phyloP scores from a whole-genome alignment of 2,888 invertebrate genomes.

The Gandaritis pyraliata region DNA sequence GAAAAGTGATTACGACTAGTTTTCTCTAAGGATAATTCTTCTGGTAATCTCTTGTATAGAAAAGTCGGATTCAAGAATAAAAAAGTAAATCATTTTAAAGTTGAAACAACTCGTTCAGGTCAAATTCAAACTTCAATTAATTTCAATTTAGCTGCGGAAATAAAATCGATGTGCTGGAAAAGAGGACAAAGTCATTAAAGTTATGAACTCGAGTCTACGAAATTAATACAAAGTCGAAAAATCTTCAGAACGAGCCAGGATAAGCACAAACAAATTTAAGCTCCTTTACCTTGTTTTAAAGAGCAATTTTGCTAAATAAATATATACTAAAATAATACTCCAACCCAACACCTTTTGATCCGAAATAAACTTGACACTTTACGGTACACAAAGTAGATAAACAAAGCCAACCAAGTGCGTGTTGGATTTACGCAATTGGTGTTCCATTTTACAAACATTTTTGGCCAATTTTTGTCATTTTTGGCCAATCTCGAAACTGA shows the following conservation, averaged over 20 bases:
- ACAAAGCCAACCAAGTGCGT: constrained; percentile 9
- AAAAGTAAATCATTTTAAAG: too few species aligned
- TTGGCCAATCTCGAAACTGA: too few species aligned
- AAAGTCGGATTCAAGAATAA: too few species aligned
- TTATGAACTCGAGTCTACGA: not conserved
- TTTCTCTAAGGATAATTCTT: too few species aligned
- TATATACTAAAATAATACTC: not conserved
- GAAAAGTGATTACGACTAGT: too few species aligned
- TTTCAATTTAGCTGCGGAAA: too few species aligned
- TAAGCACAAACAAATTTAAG: constrained; percentile 10
- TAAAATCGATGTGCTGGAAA: not conserved
- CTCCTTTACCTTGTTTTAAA: constrained; percentile 9
- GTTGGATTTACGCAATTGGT: not conserved
- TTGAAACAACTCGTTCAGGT: too few species aligned
- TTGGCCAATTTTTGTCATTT: too few species aligned
- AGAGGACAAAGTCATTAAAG: not conserved
- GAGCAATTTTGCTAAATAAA: constrained; percentile 11
- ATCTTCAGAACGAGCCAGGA: too few species aligned
- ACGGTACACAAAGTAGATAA: constrained; percentile 13
- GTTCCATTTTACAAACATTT: not conserved
- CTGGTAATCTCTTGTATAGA: too few species aligned
- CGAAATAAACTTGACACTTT: constrained; percentile 21
- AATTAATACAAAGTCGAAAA: not conserved
- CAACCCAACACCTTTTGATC: constrained; percentile 15
- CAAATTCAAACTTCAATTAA: too few species aligned